Evolutionary conservation across 2,888 invertebrate species (phyloP).

Genomic region (Ligdia adustata): DNA sequence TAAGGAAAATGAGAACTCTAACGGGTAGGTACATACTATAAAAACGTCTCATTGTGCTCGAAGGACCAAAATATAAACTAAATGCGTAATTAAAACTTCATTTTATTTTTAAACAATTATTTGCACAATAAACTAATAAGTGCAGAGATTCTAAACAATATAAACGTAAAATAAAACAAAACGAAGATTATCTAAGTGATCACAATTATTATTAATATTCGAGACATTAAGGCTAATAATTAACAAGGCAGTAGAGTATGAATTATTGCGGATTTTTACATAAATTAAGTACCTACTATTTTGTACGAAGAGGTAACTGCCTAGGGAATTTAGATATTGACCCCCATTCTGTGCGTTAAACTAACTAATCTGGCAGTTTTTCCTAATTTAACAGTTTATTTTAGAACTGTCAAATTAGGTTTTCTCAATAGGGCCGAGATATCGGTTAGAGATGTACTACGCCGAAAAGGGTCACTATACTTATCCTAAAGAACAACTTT

Average conservation of each 20-base stretch:
- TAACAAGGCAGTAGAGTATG: slow-evolving; percentile 27
- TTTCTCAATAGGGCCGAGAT: too few species aligned
- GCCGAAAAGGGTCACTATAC: too few species aligned
- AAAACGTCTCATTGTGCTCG: slow-evolving; percentile 3
- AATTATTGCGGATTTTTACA: slow-evolving; percentile 29
- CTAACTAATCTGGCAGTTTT: too few species aligned
- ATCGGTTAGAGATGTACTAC: too few species aligned
- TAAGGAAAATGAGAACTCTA: too few species aligned
- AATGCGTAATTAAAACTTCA: slow-evolving; percentile 33
- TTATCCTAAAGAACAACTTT: too few species aligned
- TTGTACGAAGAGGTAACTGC: slow-evolving; percentile 41
- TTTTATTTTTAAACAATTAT: slow-evolving; percentile 44
- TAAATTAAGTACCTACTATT: slow-evolving; percentile 46
- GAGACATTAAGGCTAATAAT: slow-evolving; percentile 37
- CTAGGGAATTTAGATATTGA: slow-evolving; percentile 32
- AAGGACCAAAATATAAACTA: slow-evolving; percentile 21
- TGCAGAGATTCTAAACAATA: slow-evolving; percentile 59
- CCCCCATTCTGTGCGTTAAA: too few species aligned
- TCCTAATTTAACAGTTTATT: not conserved
- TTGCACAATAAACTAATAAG: slow-evolving; percentile 61
- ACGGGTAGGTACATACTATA: too few species aligned
- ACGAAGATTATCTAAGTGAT: slow-evolving; percentile 43
- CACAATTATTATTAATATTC: slow-evolving; percentile 40
- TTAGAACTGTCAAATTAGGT: too few species aligned
- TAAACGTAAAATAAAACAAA: slow-evolving; percentile 34